phyloP scores from a whole-genome alignment of 2,113 vertebrate genomes.

The Procavia capensis region DNA sequence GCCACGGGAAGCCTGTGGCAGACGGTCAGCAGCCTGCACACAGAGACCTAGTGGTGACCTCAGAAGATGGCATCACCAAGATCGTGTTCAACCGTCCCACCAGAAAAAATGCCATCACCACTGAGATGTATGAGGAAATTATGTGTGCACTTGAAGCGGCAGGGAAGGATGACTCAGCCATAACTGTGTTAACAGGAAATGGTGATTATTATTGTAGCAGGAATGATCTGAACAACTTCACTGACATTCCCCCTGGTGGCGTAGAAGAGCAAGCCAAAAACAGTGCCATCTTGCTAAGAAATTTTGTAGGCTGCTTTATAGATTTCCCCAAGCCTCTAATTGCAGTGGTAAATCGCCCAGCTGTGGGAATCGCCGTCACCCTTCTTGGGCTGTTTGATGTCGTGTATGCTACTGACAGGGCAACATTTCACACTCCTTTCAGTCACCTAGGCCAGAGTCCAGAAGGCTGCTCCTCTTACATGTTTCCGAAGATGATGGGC shows the following conservation, averaged over 20 bases:
- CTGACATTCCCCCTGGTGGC: slow-evolving; percentile 73
- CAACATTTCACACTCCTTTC: slow-evolving; percentile 92
- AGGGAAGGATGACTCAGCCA: slow-evolving; percentile 89
- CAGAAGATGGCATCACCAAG: slow-evolving; percentile 92
- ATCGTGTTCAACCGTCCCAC: slow-evolving; percentile 94
- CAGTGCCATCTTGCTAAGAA: slow-evolving; percentile 84
- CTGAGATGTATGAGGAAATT: slow-evolving; percentile 95
- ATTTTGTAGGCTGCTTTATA: slow-evolving; percentile 89
- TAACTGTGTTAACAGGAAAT: slow-evolving; percentile 94
- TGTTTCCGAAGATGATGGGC: slow-evolving; percentile 93
- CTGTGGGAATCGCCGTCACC: slow-evolving; percentile 90
- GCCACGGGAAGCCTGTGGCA: slow-evolving; percentile 65
- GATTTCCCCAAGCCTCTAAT: slow-evolving; percentile 94
- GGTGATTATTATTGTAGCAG: slow-evolving; percentile 97
- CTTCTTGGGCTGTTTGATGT: slow-evolving; percentile 89
- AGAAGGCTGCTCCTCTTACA: slow-evolving; percentile 93
- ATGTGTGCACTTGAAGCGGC: slow-evolving; percentile 91
- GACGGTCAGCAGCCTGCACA: slow-evolving; percentile 76
- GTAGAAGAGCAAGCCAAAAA: slow-evolving; percentile 85
- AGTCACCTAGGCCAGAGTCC: slow-evolving; percentile 90
- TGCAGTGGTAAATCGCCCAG: slow-evolving; percentile 92
- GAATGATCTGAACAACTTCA: slow-evolving; percentile 94
- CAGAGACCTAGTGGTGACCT: slow-evolving; percentile 89
- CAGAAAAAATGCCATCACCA: slow-evolving; percentile 94
- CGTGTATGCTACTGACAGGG: slow-evolving; percentile 91